phyloP scores from a whole-genome alignment of 1,140 invertebrate genomes.

The Whitmania pigra region DNA sequence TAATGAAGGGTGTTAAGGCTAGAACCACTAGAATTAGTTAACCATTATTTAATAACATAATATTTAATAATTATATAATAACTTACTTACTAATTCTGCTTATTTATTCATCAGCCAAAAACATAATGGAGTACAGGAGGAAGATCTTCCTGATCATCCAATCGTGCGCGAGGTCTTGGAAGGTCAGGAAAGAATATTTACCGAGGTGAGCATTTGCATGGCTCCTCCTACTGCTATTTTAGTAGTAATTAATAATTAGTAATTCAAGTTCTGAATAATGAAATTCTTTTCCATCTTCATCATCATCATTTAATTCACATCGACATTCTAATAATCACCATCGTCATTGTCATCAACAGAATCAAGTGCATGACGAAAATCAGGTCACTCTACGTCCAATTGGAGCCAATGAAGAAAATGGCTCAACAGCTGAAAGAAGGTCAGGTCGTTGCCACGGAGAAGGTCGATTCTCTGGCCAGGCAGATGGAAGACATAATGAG shows the following conservation, averaged over 20 bases:
- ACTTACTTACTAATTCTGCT: background rate
- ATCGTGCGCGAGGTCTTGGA: conserved; percentile 63
- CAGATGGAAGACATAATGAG: conserved; percentile 31
- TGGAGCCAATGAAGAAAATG: conserved; percentile 61
- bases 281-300: background rate
- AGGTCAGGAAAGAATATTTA: conserved; percentile 57
- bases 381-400: conserved; percentile 50
- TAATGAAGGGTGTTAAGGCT: too few species aligned
- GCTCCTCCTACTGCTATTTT: background rate
- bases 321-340: background rate
- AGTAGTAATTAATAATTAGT: too few species aligned
- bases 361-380: conserved; percentile 64
- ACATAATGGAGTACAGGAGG: conserved; percentile 76
- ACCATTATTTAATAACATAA: too few species aligned
- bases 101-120: conserved; percentile 59
- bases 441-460: conserved; percentile 47
- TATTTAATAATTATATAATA: too few species aligned
- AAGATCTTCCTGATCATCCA: conserved; percentile 68
- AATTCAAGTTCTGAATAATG: background rate
- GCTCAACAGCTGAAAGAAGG: conserved; percentile 64
- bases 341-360: conserved; percentile 40
- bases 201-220: conserved; percentile 39
- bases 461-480: conserved; percentile 48
- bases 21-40: too few species aligned
- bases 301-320: conserved; percentile 10